phyloP scores from a whole-genome alignment of 2,888 invertebrate species.

The Stegophylla sp. region DNA sequence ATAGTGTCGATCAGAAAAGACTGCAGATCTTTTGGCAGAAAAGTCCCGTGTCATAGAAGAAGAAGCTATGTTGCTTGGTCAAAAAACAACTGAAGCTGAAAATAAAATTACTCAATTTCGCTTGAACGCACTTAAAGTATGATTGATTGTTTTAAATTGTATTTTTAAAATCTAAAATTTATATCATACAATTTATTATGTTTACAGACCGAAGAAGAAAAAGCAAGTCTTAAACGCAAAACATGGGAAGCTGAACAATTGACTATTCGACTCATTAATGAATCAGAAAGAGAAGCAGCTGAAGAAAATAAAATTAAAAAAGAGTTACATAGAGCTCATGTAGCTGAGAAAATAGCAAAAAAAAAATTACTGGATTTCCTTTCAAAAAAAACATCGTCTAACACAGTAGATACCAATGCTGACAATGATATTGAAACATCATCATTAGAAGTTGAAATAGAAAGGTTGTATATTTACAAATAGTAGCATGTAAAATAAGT shows the following conservation, averaged over 20 bases:
- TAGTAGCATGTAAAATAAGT: conserved; percentile 1
- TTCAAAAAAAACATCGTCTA: conserved; percentile 71
- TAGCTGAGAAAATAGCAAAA: conserved; percentile 91
- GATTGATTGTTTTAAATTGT: conserved; percentile 55
- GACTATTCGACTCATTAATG: conserved; percentile 85
- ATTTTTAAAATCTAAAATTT: neutral
- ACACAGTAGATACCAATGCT: conserved; percentile 64
- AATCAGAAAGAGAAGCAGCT: conserved; percentile 87
- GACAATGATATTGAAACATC: conserved; percentile 89
- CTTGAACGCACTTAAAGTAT: conserved; percentile 77
- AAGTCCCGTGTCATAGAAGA: conserved; percentile 96
- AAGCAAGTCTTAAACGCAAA: conserved; percentile 87
- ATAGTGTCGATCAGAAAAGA: conserved; percentile 91
- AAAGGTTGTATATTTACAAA: conserved; percentile 70
- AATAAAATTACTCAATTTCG: conserved; percentile 89
- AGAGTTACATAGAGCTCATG: conserved; percentile 82
- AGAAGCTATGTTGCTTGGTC: conserved; percentile 89
- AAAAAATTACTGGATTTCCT: conserved; percentile 87
- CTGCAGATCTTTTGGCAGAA: conserved; percentile 92
- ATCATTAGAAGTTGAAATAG: conserved; percentile 91
- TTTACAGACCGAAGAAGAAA: conserved; percentile 65
- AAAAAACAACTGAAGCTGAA: conserved; percentile 95
- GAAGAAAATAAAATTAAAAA: conserved; percentile 88
- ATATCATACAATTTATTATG: no score
- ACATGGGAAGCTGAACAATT: conserved; percentile 93